A percentile compares a stretch with the other conserved stretches of the same genome.
These are phyloP conservation scores for Muscicapa adusta DNA, from an alignment of 2,113 vertebrate genomes.

Conservation along the genomic window DNA sequence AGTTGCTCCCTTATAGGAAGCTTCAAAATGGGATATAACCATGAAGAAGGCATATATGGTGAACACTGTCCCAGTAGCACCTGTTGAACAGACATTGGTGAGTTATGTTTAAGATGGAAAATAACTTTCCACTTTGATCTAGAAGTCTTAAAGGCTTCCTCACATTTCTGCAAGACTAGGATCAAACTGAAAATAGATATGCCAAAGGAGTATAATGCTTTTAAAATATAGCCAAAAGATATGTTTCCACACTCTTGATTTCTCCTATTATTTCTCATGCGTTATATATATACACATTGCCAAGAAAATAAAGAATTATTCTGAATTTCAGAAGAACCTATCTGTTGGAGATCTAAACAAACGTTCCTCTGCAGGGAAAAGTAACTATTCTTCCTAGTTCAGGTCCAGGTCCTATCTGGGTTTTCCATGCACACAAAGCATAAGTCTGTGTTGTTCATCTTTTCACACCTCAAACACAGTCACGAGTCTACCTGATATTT, in stretches of 20 bases:
- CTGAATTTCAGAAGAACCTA: not conserved
- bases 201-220: not conserved
- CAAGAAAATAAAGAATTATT: not conserved
- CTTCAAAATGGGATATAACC: not conserved
- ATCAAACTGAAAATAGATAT: not conserved
- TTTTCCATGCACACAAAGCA: not conserved
- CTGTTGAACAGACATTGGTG: not conserved
- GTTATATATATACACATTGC: not conserved
- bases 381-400: not conserved
- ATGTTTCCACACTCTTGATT: not conserved
- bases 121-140: not conserved
- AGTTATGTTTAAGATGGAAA: not conserved
- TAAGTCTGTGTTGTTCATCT: not conserved
- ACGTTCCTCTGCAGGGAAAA: not conserved
- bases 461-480: not conserved
- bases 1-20: not conserved
- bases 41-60: not conserved
- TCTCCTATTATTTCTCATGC: not conserved
- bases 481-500: not conserved
- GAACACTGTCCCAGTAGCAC: not conserved
- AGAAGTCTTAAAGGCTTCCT: not conserved
- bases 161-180: not conserved
- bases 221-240: not conserved
- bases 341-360: not conserved
- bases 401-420: not conserved